A percentile compares a stretch with the other conserved stretches of the same genome.
Conservation (phyloP, 2,888 invertebrate genomes). For the Mythimna pallens region DNA sequence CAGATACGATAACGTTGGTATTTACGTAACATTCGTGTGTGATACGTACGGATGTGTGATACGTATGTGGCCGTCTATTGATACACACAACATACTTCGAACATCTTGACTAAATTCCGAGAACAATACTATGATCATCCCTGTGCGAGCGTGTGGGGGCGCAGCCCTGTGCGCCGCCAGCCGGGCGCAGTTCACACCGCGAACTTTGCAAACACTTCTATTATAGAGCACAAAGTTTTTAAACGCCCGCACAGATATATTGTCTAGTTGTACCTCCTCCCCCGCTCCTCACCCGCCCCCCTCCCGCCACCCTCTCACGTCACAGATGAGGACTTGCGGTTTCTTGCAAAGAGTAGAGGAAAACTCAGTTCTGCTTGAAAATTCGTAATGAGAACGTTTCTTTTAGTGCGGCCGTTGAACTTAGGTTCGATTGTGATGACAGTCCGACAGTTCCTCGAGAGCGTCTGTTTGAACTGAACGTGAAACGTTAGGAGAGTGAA, state of each 20-base stretch:
- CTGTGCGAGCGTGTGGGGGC: background rate
- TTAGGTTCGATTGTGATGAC: background rate
- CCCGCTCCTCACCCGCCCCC: background rate
- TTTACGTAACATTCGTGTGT: background rate
- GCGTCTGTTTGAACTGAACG: no score
- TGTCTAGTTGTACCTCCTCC: slow-evolving; percentile 5
- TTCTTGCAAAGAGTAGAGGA: slow-evolving; percentile 5
- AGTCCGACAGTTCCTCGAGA: background rate
- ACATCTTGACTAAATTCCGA: background rate
- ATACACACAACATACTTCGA: background rate
- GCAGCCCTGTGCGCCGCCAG: slow-evolving; percentile 15
- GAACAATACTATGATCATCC: background rate
- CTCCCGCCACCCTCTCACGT: background rate
- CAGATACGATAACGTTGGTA: background rate
- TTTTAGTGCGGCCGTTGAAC: background rate
- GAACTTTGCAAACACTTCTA: slow-evolving; percentile 37
- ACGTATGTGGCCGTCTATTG: no score
- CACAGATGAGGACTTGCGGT: slow-evolving; percentile 14
- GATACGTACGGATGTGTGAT: no score
- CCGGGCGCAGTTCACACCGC: slow-evolving; percentile 17
- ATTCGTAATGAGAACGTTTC: background rate
- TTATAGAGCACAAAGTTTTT: slow-evolving; percentile 41
- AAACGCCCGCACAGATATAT: slow-evolving; percentile 35
- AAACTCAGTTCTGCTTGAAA: slow-evolving; percentile 3
- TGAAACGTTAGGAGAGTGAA: background rate